Evolutionary conservation across 2,888 invertebrate species (phyloP), one percentile per base, ranked within the genome.

Genomic region (Hypomecis atomaria): DNA sequence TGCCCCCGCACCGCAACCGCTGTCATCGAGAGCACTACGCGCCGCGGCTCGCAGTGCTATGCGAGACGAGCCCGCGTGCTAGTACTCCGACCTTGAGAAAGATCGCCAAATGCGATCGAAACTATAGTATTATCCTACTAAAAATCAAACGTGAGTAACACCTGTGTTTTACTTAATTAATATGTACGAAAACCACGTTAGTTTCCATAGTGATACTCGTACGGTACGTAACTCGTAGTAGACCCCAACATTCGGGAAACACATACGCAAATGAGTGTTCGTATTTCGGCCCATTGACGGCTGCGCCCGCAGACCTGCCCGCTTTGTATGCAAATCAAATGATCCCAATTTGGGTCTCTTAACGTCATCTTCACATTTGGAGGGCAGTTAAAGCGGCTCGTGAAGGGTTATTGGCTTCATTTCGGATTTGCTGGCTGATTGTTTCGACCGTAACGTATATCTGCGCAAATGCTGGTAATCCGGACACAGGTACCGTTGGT

Each of bases 241-340:
- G 56, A 7, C 7, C 23, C 38, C 8, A 6, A n/a, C 40, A 45
- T 45, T 45, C 11, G 34, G 40, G 13, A 56, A 50, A 47, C 62
- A 52, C 57, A 62, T 40, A 57, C 62, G 38, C 57, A 53, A 57
- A 62, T 57, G 57, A 62, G 52, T 43, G 47, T 78, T 58, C 57
- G 38, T 62, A 44, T 79, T 79, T 82, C 78, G 77, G 78, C 78
- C 78, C 78, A 84, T 86, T 83, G 85, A 84, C 82, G 54, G 55
- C 54, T 55, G 10, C 47, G 42, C 62, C 86, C 77, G 59, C 62
- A 54, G 59, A 75, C 76, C 76, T 77, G 71, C 75, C 77, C 81
- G 84, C 83, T 89, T 85, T 88, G 85, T 88, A 90, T 89, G 89
- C 84, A 89, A 90, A 90, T 90, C 85, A 80, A 86, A 89, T 87